A percentile compares a stretch with the other conserved stretches of the same genome.
These are phyloP conservation scores for Podilymbus podiceps DNA, from an alignment of 2,113 vertebrate genomes.

Conservation along the genomic window DNA sequence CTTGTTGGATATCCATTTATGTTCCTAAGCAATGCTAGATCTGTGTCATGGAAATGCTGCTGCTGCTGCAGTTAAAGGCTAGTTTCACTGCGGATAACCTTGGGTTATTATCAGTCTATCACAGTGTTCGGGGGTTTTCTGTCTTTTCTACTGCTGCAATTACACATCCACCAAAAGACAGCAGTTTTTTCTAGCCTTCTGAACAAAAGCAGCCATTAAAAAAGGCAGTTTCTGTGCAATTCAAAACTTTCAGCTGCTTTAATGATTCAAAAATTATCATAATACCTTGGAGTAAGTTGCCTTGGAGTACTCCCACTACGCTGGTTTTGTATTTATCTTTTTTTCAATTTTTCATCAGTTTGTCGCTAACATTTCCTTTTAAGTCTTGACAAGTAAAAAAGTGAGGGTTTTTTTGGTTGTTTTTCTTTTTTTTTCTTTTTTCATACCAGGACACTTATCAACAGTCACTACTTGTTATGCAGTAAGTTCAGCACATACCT, in stretches of 20 bases:
- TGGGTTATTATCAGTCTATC: neutral
- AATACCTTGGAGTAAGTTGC: neutral
- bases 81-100: neutral
- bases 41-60: neutral
- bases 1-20: neutral
- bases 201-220: neutral
- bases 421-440: too few relatives aligned
- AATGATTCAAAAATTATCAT: neutral
- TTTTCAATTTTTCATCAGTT: neutral
- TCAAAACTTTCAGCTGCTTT: neutral
- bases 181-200: neutral
- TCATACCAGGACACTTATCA: neutral
- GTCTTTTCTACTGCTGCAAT: neutral
- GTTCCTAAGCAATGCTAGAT: neutral
- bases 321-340: neutral
- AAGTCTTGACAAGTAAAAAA: neutral
- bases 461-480: neutral
- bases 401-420: neutral
- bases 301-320: neutral
- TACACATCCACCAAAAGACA: neutral
- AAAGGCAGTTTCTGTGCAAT: neutral
- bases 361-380: neutral
- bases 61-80: neutral
- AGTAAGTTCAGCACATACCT: neutral
- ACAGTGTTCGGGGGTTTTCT: rapidly evolving